A percentile compares a stretch with the other conserved stretches of the same genome.
Conservation (phyloP, 2,797 vertebrate species). For the Anabacerthia variegaticeps region DNA sequence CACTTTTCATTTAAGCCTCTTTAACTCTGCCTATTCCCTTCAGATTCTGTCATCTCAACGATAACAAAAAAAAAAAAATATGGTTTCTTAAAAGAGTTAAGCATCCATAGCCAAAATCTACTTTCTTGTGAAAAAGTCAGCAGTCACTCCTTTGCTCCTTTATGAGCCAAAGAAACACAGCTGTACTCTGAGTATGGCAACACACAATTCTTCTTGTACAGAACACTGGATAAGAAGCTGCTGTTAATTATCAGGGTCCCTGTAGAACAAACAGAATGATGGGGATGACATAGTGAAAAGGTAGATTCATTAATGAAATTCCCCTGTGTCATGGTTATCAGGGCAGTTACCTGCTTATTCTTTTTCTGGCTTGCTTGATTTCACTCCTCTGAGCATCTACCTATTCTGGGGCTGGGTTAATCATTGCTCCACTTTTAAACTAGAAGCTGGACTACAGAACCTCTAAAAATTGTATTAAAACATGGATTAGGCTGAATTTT, state of each 20-base stretch:
- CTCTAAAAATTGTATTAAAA: background rate
- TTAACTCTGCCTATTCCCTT: background rate
- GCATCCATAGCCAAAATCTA: background rate
- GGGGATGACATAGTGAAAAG: background rate
- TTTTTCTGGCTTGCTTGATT: background rate
- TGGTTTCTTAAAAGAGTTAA: background rate
- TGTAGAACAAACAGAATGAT: background rate
- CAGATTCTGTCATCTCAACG: background rate
- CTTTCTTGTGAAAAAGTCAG: background rate
- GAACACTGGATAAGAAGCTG: background rate
- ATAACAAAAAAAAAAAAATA: background rate
- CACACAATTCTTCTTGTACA: background rate
- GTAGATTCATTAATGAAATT: background rate
- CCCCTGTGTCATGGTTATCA: background rate
- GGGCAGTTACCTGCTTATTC: background rate
- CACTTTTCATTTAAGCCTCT: background rate
- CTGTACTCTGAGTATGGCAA: background rate
- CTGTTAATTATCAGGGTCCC: background rate
- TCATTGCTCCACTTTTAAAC: background rate
- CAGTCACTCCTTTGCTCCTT: background rate
- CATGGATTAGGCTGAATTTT: background rate
- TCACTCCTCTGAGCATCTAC: background rate
- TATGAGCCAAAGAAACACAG: background rate
- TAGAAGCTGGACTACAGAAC: background rate
- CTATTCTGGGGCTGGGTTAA: background rate